Base-by-base conservation (phyloP, 2,888 invertebrate species). In the Lithophane semibrunnea region DNA sequence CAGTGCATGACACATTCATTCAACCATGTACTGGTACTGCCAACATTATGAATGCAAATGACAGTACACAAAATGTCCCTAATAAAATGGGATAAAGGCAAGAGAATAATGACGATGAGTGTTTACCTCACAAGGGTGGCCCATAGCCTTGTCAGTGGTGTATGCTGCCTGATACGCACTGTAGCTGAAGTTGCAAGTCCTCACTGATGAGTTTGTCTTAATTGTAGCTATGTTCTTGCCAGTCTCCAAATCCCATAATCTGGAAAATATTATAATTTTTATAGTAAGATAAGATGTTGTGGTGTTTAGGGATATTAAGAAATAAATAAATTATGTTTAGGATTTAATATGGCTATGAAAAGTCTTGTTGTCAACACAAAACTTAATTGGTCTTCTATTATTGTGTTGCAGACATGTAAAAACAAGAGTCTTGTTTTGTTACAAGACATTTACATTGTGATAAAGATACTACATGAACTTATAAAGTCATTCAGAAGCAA, bases 111-210 rank as follows among this genome's bases (percentile, higher is more conserved):
- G 37, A 37, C 37, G 5, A 68, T 8, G 12, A n/a, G 16, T 16
- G 56, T 58, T 68, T 73, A 96, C 96, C 96, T 99, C 99, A 93
- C 99, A 99, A 75, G 98, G 98, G 88, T 99, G 98, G 84, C 98
- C 98, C 98, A 99, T 98, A 81, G 99, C 98, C 92, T 98, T 98
- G 93, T 99, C 99, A 42, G 99, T 99, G 3, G 99, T 98, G 94
- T 99, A 99, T 37, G 99, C 99, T 65, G 99, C 98, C 94, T 99
- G 98, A 93, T 99, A 98, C 13, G 99, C 98, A 81, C 99, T 99
- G 94, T 98, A 99, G 93, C 99, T 99, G 93, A 99, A 99, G 89
- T 98, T 97, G 91, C 99, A 98, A 21, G 99, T 98, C 90, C 99
- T 97, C 75, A 99, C 99, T 10, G 99, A 98, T 3, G 99, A 99